These are phyloP conservation scores for Sebastes oblongus DNA, from an alignment of 2,797 vertebrate species.

Conservation along the genomic window DNA sequence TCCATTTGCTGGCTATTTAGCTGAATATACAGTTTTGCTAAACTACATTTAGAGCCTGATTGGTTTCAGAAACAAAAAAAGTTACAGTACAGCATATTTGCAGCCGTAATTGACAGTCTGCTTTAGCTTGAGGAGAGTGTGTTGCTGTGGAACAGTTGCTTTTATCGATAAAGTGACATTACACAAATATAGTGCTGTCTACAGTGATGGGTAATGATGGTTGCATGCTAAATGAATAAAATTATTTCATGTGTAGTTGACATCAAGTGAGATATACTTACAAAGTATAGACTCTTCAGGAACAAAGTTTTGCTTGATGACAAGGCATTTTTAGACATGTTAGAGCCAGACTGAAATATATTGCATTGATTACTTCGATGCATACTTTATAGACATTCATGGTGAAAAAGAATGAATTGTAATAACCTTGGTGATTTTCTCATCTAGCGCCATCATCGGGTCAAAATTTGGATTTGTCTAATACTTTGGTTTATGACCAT, in stretches of 20 bases:
- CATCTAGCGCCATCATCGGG: background rate
- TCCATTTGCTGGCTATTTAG: conserved; percentile 61
- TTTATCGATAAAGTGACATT: conserved; percentile 15
- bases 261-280: background rate
- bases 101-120: conserved; percentile 1
- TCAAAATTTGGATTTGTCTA: background rate
- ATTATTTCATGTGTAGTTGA: background rate
- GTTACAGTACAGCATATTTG: conserved; percentile 23
- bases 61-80: conserved; percentile 36
- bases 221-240: background rate
- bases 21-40: conserved; percentile 61
- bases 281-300: background rate
- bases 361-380: background rate
- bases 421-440: background rate
- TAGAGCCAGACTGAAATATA: background rate
- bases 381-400: background rate
- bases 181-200: background rate
- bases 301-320: background rate
- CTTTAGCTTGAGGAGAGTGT: conserved; percentile 1
- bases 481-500: background rate
- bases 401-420: background rate
- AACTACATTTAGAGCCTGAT: conserved; percentile 32
- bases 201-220: background rate
- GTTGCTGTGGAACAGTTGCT: conserved; percentile 11
- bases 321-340: background rate